A percentile compares a stretch with the other conserved stretches of the same genome.
Conservation (phyloP, 1,140 invertebrate genomes). For the Acromyrmex echinatior region DNA sequence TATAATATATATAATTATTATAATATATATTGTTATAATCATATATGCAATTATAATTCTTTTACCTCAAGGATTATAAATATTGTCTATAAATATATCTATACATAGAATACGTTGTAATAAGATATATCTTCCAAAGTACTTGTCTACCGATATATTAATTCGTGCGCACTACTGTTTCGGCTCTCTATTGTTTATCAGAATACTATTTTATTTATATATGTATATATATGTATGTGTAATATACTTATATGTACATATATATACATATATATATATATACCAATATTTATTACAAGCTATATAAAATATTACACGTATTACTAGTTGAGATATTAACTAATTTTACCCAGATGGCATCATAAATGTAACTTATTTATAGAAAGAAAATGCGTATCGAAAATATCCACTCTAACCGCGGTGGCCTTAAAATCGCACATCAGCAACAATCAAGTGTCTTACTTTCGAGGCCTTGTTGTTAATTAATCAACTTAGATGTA, state of each 20-base stretch:
- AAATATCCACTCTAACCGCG: conserved; percentile 54
- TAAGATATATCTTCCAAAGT: conserved; percentile 67
- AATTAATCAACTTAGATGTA: conserved; percentile 41
- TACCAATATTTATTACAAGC: conserved; percentile 32
- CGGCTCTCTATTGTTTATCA: conserved; percentile 29
- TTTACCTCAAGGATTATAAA: neutral
- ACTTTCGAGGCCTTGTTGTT: conserved; percentile 70
- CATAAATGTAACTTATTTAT: conserved; percentile 30
- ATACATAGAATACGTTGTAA: conserved; percentile 17
- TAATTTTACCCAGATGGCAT: conserved; percentile 9
- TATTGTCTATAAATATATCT: conserved; percentile 12
- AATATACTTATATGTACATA: too few species aligned
- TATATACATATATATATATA: neutral
- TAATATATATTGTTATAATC: neutral
- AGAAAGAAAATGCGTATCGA: conserved; percentile 2
- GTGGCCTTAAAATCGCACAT: conserved; percentile 72
- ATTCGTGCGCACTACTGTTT: conserved; percentile 50
- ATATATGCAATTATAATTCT: conserved; percentile 1
- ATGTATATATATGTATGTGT: neutral
- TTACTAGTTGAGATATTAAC: conserved; percentile 25
- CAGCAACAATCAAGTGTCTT: conserved; percentile 74
- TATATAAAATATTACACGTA: conserved; percentile 13
- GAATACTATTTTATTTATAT: conserved; percentile 12
- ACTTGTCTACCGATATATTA: conserved; percentile 66
- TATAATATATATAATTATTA: neutral